phyloP scores from a whole-genome alignment of 2,888 invertebrate species.

The Diadegma fenestrale region DNA sequence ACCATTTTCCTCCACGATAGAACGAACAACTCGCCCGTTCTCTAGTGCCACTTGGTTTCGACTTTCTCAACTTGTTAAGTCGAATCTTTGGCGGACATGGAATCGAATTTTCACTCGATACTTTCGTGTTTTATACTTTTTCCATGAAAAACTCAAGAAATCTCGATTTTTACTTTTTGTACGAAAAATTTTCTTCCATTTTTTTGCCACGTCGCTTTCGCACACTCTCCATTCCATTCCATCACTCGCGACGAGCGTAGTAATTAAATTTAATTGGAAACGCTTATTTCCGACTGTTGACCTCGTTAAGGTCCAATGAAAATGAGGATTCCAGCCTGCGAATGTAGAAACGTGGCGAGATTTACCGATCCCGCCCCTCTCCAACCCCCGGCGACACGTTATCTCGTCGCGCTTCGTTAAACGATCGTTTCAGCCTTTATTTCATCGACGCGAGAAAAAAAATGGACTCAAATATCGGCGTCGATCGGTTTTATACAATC shows the following conservation, averaged over 20 bases:
- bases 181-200: neutral
- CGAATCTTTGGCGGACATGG: neutral
- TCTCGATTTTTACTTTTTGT: neutral
- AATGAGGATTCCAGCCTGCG: constrained; percentile 48
- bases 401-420: constrained; percentile 52
- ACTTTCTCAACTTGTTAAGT: constrained; percentile 44
- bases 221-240: neutral
- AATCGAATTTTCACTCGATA: neutral
- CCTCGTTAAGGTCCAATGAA: constrained; percentile 64
- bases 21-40: constrained; percentile 21
- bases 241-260: constrained; percentile 8
- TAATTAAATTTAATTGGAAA: constrained; percentile 70
- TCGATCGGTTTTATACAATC: constrained; percentile 1
- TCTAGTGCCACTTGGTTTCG: constrained; percentile 18
- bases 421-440: constrained; percentile 30
- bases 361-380: constrained; percentile 1
- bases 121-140: neutral
- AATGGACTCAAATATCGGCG: constrained; percentile 2
- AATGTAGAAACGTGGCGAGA: constrained; percentile 50
- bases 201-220: neutral
- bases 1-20: constrained; percentile 36
- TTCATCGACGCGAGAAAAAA: constrained; percentile 12
- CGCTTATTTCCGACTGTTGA: constrained; percentile 65
- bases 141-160: neutral
- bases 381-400: constrained; percentile 25